Percentiles rank a stretch among this genome's conserved stretches.
These are phyloP conservation scores for Phenganax marumi DNA, from an alignment of 92 coral and sea anemone genomes.

Conservation along the genomic window DNA sequence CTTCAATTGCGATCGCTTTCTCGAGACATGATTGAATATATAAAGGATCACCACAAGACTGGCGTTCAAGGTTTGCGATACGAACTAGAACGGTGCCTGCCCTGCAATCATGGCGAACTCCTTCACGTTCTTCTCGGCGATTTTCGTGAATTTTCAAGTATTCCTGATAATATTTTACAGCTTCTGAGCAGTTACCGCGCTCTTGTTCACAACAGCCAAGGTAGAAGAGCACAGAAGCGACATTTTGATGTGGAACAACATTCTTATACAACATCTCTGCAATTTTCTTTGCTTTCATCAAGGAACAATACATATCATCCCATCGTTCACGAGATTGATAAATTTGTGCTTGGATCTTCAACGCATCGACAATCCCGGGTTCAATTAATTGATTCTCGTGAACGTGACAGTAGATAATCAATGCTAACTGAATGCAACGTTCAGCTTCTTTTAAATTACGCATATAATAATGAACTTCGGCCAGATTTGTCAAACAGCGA, in stretches of 20 bases:
- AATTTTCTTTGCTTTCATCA: constrained; percentile 10
- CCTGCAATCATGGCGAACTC: neutral
- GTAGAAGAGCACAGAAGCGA: neutral
- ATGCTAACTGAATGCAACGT: constrained; percentile 11
- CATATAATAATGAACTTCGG: constrained; percentile 2
- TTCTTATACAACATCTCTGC: neutral
- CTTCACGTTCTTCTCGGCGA: neutral
- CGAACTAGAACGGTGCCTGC: neutral
- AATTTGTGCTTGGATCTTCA: neutral
- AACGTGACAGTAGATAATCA: neutral
- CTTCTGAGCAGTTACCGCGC: constrained; percentile 12
- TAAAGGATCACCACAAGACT: neutral
- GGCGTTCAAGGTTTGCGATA: neutral
- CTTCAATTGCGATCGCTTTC: constrained; percentile 25
- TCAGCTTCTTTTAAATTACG: constrained; percentile 20
- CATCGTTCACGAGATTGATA: neutral
- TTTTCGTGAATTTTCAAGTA: constrained; percentile 25
- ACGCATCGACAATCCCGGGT: constrained; percentile 12
- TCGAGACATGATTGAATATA: neutral
- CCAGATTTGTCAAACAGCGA: constrained; percentile 20
- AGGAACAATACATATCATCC: neutral
- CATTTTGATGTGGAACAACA: constrained; percentile 17
- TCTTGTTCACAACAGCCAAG: constrained; percentile 30
- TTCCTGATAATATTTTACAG: constrained; percentile 8
- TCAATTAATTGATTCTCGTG: constrained; percentile 1